A percentile compares a stretch with the other conserved stretches of the same genome.
phyloP scores from a whole-genome alignment of 2,797 vertebrate species.

The Typhlichthys eigenmanni region DNA sequence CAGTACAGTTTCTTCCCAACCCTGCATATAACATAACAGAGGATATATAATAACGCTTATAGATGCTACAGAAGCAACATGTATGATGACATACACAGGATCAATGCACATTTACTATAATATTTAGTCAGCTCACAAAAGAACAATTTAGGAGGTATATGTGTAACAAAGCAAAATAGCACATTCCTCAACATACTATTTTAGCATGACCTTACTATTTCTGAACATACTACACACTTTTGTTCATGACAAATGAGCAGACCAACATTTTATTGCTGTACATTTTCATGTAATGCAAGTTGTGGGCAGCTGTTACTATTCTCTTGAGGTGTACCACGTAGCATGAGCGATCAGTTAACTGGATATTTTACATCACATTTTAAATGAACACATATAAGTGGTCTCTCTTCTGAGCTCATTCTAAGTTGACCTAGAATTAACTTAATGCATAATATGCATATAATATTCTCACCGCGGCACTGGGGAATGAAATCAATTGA shows the following conservation, averaged over 20 bases:
- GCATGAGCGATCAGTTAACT: constrained; percentile 34
- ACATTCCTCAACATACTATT: not conserved
- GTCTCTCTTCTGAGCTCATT: constrained; percentile 41
- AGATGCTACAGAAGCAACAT: too few relatives aligned
- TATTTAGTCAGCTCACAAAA: too few relatives aligned
- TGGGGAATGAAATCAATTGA: constrained; percentile 60
- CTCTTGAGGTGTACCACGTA: constrained; percentile 32
- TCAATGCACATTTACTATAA: too few relatives aligned
- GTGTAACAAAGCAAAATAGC: constrained; percentile 19
- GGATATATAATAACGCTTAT: too few relatives aligned
- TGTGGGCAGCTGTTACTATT: constrained; percentile 51
- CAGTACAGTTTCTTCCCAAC: too few relatives aligned
- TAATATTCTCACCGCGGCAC: constrained; percentile 58
- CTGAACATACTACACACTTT: too few relatives aligned
- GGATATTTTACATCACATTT: constrained; percentile 43
- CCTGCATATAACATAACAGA: too few relatives aligned
- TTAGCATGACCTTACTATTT: too few relatives aligned
- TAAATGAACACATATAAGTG: constrained; percentile 49
- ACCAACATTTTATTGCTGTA: constrained; percentile 34
- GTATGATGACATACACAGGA: too few relatives aligned
- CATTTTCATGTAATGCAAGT: constrained; percentile 26
- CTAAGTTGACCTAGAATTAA: constrained; percentile 64
- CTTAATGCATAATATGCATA: constrained; percentile 69
- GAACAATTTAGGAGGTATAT: too few relatives aligned
- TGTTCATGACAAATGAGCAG: constrained; percentile 36